Conservation (phyloP, 2,113 vertebrate genomes). For the Takifugu flavidus region DNA sequence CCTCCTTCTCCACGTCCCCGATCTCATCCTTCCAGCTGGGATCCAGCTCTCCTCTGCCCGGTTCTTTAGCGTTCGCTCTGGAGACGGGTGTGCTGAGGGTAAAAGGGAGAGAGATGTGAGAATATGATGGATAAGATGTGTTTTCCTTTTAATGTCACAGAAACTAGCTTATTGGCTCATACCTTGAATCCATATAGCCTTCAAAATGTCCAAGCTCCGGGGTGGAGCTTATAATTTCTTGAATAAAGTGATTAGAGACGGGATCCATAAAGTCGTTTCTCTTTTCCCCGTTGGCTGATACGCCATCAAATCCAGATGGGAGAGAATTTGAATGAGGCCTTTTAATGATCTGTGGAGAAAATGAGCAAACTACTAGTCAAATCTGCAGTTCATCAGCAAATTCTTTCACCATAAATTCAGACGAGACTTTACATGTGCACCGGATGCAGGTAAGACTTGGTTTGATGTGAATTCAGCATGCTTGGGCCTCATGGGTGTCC, state of each 20-base stretch:
- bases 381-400: background rate
- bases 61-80: slow-evolving; percentile 14
- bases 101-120: background rate
- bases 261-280: slow-evolving; percentile 24
- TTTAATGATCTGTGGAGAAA: slow-evolving; percentile 33
- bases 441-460: slow-evolving; percentile 27
- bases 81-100: slow-evolving; percentile 41
- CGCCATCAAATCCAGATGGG: slow-evolving; percentile 37
- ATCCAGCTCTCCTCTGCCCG: slow-evolving; percentile 3
- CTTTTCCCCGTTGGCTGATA: slow-evolving; percentile 30
- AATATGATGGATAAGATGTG: background rate
- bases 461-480: slow-evolving; percentile 45
- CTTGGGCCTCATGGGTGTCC: slow-evolving; percentile 56
- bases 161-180: background rate
- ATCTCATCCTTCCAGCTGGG: slow-evolving; percentile 51
- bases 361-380: background rate
- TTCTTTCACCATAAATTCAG: background rate
- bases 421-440: slow-evolving; percentile 25
- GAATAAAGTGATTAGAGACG: slow-evolving; percentile 54
- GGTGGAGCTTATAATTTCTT: slow-evolving; percentile 74
- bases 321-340: slow-evolving; percentile 48
- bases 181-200: slow-evolving; percentile 55
- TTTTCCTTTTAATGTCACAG: background rate
- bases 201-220: slow-evolving; percentile 73
- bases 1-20: slow-evolving; percentile 11